Percentiles rank a stretch among this genome's conserved stretches.
Conservation (phyloP, 2,888 invertebrate species). For the Ischnus inquisitorius region DNA sequence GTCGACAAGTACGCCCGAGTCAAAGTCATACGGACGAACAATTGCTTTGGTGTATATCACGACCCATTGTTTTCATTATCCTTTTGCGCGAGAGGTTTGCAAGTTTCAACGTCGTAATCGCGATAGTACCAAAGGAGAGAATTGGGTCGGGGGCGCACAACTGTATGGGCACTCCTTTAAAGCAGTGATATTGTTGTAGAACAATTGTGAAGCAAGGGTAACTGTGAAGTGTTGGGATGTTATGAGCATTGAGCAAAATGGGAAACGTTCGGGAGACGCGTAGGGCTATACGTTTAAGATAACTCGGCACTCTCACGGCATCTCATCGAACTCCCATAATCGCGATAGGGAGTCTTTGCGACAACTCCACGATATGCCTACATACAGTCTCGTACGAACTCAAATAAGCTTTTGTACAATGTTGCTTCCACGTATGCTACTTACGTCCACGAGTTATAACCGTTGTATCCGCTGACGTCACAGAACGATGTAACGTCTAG, state of each 20-base stretch:
- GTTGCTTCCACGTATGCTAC: no score
- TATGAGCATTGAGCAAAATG: conserved; percentile 2
- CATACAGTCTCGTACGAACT: background rate
- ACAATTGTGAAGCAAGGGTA: background rate
- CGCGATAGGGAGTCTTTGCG: conserved; percentile 25
- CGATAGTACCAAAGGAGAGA: conserved; percentile 51
- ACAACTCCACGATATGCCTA: background rate
- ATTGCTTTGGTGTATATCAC: conserved; percentile 34
- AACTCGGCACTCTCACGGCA: conserved; percentile 16
- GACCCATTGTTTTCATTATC: conserved; percentile 51
- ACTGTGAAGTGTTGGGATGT: background rate
- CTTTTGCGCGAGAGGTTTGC: conserved; percentile 43
- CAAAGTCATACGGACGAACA: conserved; percentile 67
- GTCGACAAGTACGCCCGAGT: conserved; percentile 42
- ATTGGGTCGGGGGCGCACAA: conserved; percentile 8
- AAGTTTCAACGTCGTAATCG: conserved; percentile 58
- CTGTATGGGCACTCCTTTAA: background rate
- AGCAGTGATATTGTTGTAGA: no score
- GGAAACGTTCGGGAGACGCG: conserved; percentile 37
- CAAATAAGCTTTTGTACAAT: background rate
- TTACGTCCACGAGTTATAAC: no score
- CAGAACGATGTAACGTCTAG: no score
- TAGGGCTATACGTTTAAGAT: conserved; percentile 30
- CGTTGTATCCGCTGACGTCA: no score
- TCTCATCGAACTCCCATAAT: conserved; percentile 49